These are phyloP conservation scores for Hymenochirus boettgeri DNA, from an alignment of 2,113 vertebrate species.

Conservation along the genomic window DNA sequence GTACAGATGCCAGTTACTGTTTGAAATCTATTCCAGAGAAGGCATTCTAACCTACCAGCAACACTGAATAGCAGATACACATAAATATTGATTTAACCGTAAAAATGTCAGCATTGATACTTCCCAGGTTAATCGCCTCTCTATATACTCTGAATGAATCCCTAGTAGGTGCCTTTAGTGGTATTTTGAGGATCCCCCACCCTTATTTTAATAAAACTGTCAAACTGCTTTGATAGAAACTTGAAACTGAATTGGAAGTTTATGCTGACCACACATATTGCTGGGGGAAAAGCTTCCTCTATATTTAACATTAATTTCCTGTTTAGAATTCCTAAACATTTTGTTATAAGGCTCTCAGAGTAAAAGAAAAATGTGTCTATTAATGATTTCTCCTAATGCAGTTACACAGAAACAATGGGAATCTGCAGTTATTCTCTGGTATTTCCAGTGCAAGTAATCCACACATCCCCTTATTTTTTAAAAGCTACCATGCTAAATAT, in stretches of 20 bases:
- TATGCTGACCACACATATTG: conserved; percentile 22
- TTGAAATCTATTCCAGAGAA: no score
- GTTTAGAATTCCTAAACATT: background rate
- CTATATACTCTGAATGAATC: background rate
- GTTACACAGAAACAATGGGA: no score
- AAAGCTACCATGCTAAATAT: no score
- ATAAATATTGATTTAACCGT: no score
- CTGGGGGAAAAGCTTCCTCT: conserved; percentile 20
- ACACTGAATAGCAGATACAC: no score
- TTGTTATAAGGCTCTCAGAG: background rate
- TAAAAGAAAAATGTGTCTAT: background rate
- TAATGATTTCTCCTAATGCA: no score
- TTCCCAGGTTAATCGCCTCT: conserved; percentile 22
- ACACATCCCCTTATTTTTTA: no score
- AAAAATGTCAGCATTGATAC: background rate
- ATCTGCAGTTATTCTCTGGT: no score
- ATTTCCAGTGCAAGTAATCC: no score
- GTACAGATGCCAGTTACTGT: no score
- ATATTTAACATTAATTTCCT: conserved; percentile 2
- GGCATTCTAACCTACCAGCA: no score
- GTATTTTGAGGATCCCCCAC: background rate
- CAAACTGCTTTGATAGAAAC: conserved; percentile 14
- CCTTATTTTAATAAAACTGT: background rate
- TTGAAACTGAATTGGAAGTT: conserved; percentile 3
- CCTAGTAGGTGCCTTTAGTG: background rate